A percentile compares a stretch with the other conserved stretches of the same genome.
These are phyloP conservation scores for Electrona antarctica DNA, from an alignment of 2,113 vertebrate genomes.

Conservation along the genomic window DNA sequence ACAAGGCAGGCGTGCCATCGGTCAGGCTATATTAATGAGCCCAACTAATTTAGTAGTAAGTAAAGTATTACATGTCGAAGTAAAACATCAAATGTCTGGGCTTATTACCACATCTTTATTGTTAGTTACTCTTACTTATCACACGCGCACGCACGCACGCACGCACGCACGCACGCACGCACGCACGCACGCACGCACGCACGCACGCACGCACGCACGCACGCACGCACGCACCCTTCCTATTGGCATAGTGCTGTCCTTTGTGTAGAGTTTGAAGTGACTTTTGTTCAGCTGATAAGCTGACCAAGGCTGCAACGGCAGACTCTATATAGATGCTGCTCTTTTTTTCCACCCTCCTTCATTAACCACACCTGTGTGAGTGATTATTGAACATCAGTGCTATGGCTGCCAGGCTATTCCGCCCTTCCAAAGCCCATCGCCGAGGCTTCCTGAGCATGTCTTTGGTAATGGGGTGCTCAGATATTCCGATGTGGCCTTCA, in stretches of 20 bases:
- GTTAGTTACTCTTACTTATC: too few species aligned
- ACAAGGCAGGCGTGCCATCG: too few species aligned
- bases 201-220: too few species aligned
- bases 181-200: too few species aligned
- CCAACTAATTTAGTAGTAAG: too few species aligned
- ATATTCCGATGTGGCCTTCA: conserved; percentile 5
- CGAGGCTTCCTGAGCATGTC: conserved; percentile 21
- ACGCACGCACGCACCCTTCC: too few species aligned
- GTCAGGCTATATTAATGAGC: too few species aligned
- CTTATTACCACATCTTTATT: too few species aligned
- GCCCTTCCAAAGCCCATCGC: conserved; percentile 12
- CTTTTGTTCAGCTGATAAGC: conserved; percentile 45
- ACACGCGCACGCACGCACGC: too few species aligned
- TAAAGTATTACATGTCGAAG: too few species aligned
- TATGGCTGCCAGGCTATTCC: conserved; percentile 18
- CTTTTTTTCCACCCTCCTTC: conserved; percentile 38
- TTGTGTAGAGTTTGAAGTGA: conserved; percentile 28
- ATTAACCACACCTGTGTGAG: conserved; percentile 47
- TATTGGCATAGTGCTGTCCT: background rate
- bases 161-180: too few species aligned
- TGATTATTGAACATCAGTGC: conserved; percentile 1
- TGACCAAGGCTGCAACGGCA: conserved; percentile 54
- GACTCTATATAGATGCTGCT: conserved; percentile 46
- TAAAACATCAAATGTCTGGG: too few species aligned
- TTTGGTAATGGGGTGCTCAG: conserved; percentile 25